These are phyloP conservation scores for Machimus atricapillus DNA, from an alignment of 2,888 invertebrate genomes.

Conservation along the genomic window DNA sequence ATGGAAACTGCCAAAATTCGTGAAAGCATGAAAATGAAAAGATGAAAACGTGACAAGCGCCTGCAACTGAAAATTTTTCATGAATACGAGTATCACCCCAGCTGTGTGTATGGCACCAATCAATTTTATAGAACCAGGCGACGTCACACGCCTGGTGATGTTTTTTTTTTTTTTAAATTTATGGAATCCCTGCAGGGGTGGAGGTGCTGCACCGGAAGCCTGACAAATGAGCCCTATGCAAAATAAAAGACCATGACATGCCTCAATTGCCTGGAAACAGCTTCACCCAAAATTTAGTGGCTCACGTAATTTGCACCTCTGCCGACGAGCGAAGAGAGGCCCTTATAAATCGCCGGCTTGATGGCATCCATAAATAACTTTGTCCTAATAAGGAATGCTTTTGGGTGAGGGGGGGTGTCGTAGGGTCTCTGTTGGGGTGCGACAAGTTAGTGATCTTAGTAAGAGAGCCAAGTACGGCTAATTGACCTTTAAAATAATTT, in stretches of 20 bases:
- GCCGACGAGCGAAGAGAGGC: neutral
- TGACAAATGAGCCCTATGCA: neutral
- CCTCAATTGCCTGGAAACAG: neutral
- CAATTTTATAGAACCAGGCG: neutral
- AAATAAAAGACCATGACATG: neutral
- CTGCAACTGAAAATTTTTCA: neutral
- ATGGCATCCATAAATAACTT: neutral
- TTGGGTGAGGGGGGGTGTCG: neutral
- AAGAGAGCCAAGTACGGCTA: neutral
- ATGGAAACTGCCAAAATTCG: neutral
- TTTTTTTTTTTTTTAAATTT: neutral
- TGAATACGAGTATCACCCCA: neutral
- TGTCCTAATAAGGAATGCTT: neutral
- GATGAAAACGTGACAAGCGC: neutral
- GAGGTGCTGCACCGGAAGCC: neutral
- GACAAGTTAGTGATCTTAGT: neutral
- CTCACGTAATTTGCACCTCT: neutral
- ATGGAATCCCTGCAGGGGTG: neutral
- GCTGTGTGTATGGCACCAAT: neutral
- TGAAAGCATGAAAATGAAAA: neutral
- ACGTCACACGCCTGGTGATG: neutral
- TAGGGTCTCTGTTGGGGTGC: neutral
- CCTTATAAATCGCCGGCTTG: neutral
- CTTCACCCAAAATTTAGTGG: neutral
- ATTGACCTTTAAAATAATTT: constrained; percentile 28